These are phyloP conservation scores for Melierax canorus DNA, from an alignment of 2,113 vertebrate species.

Conservation along the genomic window DNA sequence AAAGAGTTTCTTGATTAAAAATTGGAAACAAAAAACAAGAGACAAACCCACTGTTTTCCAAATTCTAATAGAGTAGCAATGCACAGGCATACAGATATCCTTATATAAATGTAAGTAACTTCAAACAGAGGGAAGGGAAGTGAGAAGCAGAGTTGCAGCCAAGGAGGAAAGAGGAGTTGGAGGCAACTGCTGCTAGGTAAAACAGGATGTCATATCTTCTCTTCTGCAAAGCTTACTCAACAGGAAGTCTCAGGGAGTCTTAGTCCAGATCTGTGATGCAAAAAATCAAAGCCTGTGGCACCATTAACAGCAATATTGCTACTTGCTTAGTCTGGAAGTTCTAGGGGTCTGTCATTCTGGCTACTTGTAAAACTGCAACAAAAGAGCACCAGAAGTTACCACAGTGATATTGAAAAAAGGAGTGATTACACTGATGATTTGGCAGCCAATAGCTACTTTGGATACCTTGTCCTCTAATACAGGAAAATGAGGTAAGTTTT, in stretches of 20 bases:
- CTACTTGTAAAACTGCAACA: background rate
- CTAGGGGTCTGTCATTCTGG: background rate
- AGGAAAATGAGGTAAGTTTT: background rate
- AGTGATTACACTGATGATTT: background rate
- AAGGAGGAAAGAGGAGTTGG: background rate
- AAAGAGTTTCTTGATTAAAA: background rate
- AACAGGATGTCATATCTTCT: background rate
- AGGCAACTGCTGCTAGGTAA: background rate
- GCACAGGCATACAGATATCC: background rate
- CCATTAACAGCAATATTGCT: background rate
- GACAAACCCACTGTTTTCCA: background rate
- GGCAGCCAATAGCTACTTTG: background rate
- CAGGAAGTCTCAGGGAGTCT: background rate
- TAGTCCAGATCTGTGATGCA: background rate
- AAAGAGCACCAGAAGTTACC: background rate
- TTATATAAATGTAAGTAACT: background rate
- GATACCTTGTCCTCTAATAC: background rate
- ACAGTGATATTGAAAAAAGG: background rate
- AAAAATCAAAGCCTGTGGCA: background rate
- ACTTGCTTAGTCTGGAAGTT: background rate
- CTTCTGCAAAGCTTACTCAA: background rate
- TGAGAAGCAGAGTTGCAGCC: background rate
- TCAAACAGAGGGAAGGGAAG: background rate
- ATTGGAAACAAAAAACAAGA: background rate
- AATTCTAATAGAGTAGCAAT: background rate